Evolutionary conservation across 1,140 invertebrate species (phyloP).

Genomic region (Drosophila bocki): DNA sequence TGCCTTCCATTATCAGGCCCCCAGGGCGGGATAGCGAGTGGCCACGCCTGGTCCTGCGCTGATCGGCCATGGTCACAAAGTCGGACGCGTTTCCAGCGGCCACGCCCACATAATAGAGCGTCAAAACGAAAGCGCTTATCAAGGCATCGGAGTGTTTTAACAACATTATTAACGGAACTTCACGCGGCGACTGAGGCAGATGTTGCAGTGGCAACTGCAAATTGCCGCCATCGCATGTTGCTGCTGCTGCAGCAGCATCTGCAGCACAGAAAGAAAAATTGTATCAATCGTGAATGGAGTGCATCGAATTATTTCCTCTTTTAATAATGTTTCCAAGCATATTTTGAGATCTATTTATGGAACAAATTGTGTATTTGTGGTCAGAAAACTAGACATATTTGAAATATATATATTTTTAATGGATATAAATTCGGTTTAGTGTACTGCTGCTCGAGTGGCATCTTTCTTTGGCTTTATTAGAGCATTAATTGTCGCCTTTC

Average conservation of each 20-base stretch:
- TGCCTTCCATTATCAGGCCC: slow-evolving; percentile 51
- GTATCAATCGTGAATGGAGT: not conserved
- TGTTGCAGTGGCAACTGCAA: slow-evolving; percentile 41
- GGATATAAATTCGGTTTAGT: not conserved
- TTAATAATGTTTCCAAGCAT: not conserved
- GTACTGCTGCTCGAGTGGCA: slow-evolving; percentile 28
- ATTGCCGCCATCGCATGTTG: slow-evolving; percentile 33
- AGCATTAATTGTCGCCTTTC: slow-evolving; percentile 80
- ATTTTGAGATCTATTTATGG: not conserved
- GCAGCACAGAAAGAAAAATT: slow-evolving; percentile 2
- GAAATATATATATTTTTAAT: not conserved
- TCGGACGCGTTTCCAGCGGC: slow-evolving; percentile 46
- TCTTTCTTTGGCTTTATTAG: slow-evolving; percentile 80
- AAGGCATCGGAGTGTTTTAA: slow-evolving; percentile 62
- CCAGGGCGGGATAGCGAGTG: slow-evolving; percentile 33
- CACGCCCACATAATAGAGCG: slow-evolving; percentile 75
- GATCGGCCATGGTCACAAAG: slow-evolving; percentile 68
- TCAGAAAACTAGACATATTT: too few relatives aligned
- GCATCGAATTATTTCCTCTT: not conserved
- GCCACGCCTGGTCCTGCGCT: slow-evolving; percentile 49
- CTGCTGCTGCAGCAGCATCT: slow-evolving; percentile 1
- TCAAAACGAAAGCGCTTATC: slow-evolving; percentile 76
- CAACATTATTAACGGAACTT: slow-evolving; percentile 84
- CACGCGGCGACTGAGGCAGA: slow-evolving; percentile 57
- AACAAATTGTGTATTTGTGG: not conserved